Base-by-base conservation (phyloP, 2,797 vertebrate genomes). In the Emydoidea blandingii region DNA sequence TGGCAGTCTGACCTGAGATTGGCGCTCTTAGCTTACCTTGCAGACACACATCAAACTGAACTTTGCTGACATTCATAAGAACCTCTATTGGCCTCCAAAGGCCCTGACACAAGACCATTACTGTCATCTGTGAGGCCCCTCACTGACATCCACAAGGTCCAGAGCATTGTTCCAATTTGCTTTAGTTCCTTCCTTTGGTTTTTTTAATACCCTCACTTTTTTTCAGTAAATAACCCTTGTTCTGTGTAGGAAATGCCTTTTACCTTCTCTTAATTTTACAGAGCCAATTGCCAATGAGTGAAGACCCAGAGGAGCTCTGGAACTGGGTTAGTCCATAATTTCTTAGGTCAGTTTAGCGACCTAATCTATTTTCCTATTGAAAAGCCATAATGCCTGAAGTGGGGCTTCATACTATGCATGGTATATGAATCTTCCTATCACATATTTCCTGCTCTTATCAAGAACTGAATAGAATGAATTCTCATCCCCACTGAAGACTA, bases 361-460 rank as follows among this genome's bases (percentile, higher is more conserved):
- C 50, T 90, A 8, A 80, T 82, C 53, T 53, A 3, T 79, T 89
- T 92, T 85, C 53, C 74, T 88, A 0, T 78, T 80, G 81, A 68
- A 83, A 81, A 88, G 37, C 44, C 44, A 47, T 16, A 53, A 47
- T 86, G 37, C 83, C 74, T 65, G 79, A 79, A 83, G 74, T 14
- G 14, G 41, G 23, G 68, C 54, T 23, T 83, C 15, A 87, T 50
- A 1, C 6, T 74, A 74, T 11, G 29, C 27, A 89, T 81, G 92
- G 72, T 25, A 82, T 0, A 12, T 31, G 68, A 81, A 82, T 86
- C 82, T 86, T 93, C 53, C 76, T 4, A 3, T 23, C 31, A 86
- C 68, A 82, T 56, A 86, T 93, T 81, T 85, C 56, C 23, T 57
- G 50, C 47, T 72, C 62, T 91, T 85, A 91, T n/a, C 84, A 88